A percentile compares a stretch with the other conserved stretches of the same genome.
Evolutionary conservation across 2,888 invertebrate genomes (phyloP).

Genomic region (Bugulina stolonifera): DNA sequence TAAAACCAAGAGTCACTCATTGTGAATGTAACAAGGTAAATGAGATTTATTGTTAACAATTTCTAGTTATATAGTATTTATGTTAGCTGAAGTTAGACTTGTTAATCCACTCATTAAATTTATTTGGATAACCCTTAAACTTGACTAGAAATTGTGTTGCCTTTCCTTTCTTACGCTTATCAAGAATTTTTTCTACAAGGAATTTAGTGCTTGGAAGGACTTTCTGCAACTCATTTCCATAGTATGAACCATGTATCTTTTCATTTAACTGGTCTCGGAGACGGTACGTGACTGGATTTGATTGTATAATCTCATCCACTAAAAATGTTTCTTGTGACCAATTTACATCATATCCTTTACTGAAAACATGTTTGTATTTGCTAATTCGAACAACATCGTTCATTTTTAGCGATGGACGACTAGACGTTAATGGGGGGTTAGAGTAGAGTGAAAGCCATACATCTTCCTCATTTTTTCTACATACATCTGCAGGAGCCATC

Average conservation of each 20-base stretch:
- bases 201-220: background rate
- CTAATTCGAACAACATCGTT: background rate
- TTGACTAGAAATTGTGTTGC: background rate
- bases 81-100: background rate
- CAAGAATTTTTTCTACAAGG: background rate
- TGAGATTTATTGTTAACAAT: background rate
- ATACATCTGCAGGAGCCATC: background rate
- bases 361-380: background rate
- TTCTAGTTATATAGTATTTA: too few relatives aligned
- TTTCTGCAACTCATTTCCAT: background rate
- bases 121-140: background rate
- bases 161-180: background rate
- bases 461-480: background rate
- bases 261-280: background rate
- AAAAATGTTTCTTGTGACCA: background rate
- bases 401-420: background rate
- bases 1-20: background rate
- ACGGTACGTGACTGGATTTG: background rate
- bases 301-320: background rate
- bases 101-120: background rate
- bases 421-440: background rate
- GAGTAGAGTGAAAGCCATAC: background rate
- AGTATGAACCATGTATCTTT: background rate
- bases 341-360: background rate
- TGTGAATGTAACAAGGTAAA: background rate